Conservation (phyloP, 2,888 invertebrate species). For the Acronicta aceris region DNA sequence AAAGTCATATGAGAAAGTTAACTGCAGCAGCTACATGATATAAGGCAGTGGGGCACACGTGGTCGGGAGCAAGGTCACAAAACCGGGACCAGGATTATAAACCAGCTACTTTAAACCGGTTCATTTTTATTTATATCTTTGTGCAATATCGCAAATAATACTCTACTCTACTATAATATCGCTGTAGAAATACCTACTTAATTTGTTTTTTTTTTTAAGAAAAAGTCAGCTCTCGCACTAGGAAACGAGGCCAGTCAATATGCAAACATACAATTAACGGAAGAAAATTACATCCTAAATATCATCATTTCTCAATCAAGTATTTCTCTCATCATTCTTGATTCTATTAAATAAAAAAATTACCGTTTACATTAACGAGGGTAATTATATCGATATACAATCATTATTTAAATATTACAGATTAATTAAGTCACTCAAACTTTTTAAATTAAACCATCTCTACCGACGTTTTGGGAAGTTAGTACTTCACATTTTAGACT, state of each 20-base stretch:
- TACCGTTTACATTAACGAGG: too few species aligned
- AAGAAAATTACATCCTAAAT: too few species aligned
- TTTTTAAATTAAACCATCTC: conserved; percentile 12
- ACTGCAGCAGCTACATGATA: conserved; percentile 48
- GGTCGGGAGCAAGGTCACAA: conserved; percentile 55
- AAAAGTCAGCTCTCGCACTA: too few species aligned
- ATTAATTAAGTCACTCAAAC: conserved; percentile 8
- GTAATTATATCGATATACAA: too few species aligned
- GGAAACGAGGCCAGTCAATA: too few species aligned
- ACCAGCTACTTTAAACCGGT: conserved; percentile 50
- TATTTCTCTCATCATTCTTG: too few species aligned
- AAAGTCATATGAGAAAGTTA: conserved; percentile 58
- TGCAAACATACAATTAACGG: too few species aligned
- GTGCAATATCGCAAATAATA: conserved; percentile 12
- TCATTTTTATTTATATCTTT: conserved; percentile 8
- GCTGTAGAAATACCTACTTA: conserved; percentile 3
- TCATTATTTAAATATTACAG: conserved; percentile 13
- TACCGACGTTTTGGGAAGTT: conserved; percentile 37
- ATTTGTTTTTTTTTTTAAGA: too few species aligned
- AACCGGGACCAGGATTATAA: conserved; percentile 47
- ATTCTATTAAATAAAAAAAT: too few species aligned
- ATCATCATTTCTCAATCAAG: too few species aligned
- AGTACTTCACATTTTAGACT: conserved; percentile 17
- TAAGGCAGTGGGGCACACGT: conserved; percentile 64
- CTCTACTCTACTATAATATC: conserved; percentile 16